phyloP scores from a whole-genome alignment of 2,888 invertebrate genomes.

The Mechanitis messenoides region DNA sequence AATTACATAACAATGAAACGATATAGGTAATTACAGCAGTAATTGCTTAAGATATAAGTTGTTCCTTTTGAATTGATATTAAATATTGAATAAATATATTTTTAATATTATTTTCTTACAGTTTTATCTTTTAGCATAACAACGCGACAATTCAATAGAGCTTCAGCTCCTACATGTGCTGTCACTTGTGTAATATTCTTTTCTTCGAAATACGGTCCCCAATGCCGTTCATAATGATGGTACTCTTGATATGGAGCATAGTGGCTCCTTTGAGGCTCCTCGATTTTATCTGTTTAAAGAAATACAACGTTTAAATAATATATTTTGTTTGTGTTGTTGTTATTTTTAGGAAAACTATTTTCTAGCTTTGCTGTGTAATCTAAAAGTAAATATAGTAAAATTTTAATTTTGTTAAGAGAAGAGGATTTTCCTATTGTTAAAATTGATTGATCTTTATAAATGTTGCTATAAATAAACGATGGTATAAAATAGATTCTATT shows the following conservation, averaged over 20 bases:
- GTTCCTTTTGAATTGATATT: no score
- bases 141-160: slow-evolving; percentile 80
- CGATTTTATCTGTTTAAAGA: slow-evolving; percentile 55
- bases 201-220: slow-evolving; percentile 84
- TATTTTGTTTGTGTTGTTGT: background rate
- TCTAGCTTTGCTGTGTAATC: no score
- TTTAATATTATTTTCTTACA: slow-evolving; percentile 51
- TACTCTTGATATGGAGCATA: slow-evolving; percentile 72
- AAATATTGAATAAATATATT: background rate
- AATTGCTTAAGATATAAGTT: no score
- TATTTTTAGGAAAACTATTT: background rate
- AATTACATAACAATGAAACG: no score
- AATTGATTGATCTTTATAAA: no score
- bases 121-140: slow-evolving; percentile 83
- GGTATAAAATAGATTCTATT: no score
- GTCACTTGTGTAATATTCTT: slow-evolving; percentile 75
- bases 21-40: no score
- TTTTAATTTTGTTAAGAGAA: no score
- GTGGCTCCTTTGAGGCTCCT: slow-evolving; percentile 53
- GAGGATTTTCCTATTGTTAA: no score
- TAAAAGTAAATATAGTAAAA: no score
- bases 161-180: slow-evolving; percentile 80
- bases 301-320: background rate
- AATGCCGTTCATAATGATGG: slow-evolving; percentile 82
- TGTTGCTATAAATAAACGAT: no score